phyloP scores from a whole-genome alignment of 1,140 invertebrate genomes.

The Drosophila seguyi region DNA sequence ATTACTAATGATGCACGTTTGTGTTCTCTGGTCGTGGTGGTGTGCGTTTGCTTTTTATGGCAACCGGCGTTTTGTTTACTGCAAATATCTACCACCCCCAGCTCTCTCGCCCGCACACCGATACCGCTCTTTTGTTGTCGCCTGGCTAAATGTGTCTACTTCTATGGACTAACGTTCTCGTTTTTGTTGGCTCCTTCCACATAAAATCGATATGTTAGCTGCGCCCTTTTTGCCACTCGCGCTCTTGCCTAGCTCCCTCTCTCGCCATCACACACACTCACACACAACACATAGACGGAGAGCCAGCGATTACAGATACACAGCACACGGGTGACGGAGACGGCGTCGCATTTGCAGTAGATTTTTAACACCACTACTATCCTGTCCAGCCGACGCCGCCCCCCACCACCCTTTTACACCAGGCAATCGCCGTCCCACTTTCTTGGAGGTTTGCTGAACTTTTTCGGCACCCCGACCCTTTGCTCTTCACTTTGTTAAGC shows the following conservation, averaged over 20 bases:
- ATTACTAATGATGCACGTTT: conserved; percentile 4
- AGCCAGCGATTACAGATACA: conserved; percentile 68
- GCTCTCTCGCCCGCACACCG: background rate
- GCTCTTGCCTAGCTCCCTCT: conserved; percentile 34
- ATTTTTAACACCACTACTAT: conserved; percentile 54
- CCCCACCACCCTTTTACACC: conserved; percentile 3
- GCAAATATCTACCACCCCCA: conserved; percentile 23
- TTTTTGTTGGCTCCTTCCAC: conserved; percentile 57
- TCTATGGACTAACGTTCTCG: conserved; percentile 11
- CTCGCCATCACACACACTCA: conserved; percentile 3
- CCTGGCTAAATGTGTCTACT: conserved; percentile 29
- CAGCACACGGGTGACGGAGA: conserved; percentile 42
- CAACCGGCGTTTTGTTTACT: conserved; percentile 66
- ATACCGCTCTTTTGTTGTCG: background rate
- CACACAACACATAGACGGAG: conserved; percentile 15
- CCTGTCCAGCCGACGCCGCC: conserved; percentile 16
- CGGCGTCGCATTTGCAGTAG: conserved; percentile 50
- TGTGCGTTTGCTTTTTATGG: conserved; percentile 36
- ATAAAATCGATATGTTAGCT: conserved; percentile 78
- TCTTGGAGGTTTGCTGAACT: conserved; percentile 64
- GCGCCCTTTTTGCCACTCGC: conserved; percentile 74
- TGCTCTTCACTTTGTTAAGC: conserved; percentile 19
- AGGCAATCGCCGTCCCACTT: conserved; percentile 15
- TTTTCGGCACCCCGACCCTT: conserved; percentile 28
- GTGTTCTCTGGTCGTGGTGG: conserved; percentile 2